phyloP scores from a whole-genome alignment of 2,888 invertebrate species.

The Nephrocerus scutellatus region DNA sequence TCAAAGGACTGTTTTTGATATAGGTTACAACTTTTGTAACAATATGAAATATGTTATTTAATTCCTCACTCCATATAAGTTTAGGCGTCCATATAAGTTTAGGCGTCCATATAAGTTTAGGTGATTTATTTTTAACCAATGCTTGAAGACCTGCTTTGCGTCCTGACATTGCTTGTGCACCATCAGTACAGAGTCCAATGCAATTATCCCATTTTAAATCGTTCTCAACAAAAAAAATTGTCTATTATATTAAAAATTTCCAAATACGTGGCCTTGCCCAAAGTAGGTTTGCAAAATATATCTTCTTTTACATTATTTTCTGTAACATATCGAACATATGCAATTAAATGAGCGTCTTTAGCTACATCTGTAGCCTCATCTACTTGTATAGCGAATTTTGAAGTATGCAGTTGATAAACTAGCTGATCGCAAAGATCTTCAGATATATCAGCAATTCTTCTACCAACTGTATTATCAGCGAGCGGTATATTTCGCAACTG shows the following conservation, averaged over 20 bases:
- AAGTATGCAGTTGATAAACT: constrained; percentile 16
- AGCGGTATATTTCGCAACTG: constrained; percentile 33
- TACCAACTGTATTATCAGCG: constrained; percentile 33
- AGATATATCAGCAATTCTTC: constrained; percentile 33
- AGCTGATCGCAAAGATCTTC: constrained; percentile 27
- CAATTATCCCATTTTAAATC: constrained; percentile 25
- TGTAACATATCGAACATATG: constrained; percentile 24
- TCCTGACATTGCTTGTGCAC: constrained; percentile 23
- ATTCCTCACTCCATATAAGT: no score
- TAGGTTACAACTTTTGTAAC: constrained; percentile 14
- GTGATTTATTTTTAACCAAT: constrained; percentile 11
- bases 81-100: constrained; percentile 6
- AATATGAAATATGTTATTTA: constrained; percentile 1
- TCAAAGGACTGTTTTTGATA: constrained; percentile 13
- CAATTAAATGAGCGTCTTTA: constrained; percentile 23
- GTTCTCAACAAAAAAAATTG: constrained; percentile 19
- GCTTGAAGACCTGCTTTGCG: constrained; percentile 13
- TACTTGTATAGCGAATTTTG: constrained; percentile 23
- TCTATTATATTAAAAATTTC: constrained; percentile 27
- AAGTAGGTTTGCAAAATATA: constrained; percentile 24
- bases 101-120: constrained; percentile 10
- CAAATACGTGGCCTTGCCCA: constrained; percentile 20
- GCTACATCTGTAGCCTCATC: constrained; percentile 25
- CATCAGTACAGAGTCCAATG: constrained; percentile 28
- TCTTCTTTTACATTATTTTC: constrained; percentile 24